Evolutionary conservation across 2,113 vertebrate species (phyloP), one percentile per base, ranked within the genome.

Genomic region (Oreamnos americanus): DNA sequence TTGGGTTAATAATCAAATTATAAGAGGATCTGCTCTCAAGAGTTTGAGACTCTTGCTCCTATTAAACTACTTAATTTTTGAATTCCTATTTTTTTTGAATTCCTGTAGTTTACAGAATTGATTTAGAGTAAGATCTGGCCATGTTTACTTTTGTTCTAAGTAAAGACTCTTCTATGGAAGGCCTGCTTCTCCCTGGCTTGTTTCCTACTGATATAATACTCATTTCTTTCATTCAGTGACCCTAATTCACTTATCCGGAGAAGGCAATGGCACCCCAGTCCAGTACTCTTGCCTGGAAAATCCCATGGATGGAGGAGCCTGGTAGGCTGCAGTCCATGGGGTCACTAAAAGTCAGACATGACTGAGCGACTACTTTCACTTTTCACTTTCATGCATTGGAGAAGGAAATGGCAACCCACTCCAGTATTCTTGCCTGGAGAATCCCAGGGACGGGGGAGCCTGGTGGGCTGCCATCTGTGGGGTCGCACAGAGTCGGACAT

Each of bases 61-160:
- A 16, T 14, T 79, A 45, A 58, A 43, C 62, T 25, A 67, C n/a
- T 23, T 76, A 76, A 43, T 43, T 74, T 74, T 74, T 74, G 36
- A 74, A 74, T 74, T 74, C 21, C 67, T 71, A 6, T 74, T 90
- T 84, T 36, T 14, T 47, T 90, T 91, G 0, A 43, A 85, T 92
- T 92, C 23, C 47, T 94, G 43, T 78, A 47, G 14, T 90, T 71
- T 91, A 87, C 11, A 94, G 57, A 79, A 88, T 60, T 95, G 39
- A 67, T 88, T 64, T 64, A 82, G 30, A 60, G 25, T 92, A 28
- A 43, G 17, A 94, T 84, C 45, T 33, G 47, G 39, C 39, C 25
- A 5, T 47, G 19, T 71, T 87, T 86, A 53, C 87, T 97, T 98
- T 96, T 87, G 58, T 84, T 33, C n/a, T 64, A 23, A n/a, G 78